Evolutionary conservation across 1,140 invertebrate genomes (phyloP).

Genomic region (Lamellibrachia luymesi): DNA sequence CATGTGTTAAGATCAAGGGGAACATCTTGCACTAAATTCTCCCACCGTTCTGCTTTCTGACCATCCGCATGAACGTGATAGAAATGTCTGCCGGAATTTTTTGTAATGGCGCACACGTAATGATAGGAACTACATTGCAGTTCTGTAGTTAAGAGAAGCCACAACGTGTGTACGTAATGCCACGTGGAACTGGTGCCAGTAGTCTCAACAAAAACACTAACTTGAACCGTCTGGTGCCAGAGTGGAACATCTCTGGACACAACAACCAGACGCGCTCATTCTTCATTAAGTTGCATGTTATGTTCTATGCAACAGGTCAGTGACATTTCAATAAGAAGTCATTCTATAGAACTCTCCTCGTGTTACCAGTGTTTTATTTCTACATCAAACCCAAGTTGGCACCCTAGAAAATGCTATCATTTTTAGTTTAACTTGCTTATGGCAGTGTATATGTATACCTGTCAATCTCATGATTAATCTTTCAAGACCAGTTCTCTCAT

Average conservation of each 20-base stretch:
- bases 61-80: not conserved
- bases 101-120: no score
- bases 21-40: not conserved
- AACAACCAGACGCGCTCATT: not conserved
- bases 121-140: not conserved
- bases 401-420: not conserved
- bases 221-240: not conserved
- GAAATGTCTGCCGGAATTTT: not conserved
- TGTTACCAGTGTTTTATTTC: not conserved
- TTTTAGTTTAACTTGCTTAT: not conserved
- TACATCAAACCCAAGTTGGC: not conserved
- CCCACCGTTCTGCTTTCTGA: not conserved
- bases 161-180: not conserved
- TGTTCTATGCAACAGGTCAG: not conserved
- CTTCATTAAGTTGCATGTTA: constrained; percentile 1
- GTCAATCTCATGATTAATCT: not conserved
- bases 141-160: not conserved
- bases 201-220: not conserved
- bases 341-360: not conserved
- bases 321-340: not conserved
- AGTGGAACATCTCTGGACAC: not conserved
- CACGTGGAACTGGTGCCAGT: not conserved
- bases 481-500: not conserved
- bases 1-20: not conserved
- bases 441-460: not conserved